These are phyloP conservation scores for Centropyge bicolor DNA, from an alignment of 2,797 vertebrate genomes.

Conservation along the genomic window DNA sequence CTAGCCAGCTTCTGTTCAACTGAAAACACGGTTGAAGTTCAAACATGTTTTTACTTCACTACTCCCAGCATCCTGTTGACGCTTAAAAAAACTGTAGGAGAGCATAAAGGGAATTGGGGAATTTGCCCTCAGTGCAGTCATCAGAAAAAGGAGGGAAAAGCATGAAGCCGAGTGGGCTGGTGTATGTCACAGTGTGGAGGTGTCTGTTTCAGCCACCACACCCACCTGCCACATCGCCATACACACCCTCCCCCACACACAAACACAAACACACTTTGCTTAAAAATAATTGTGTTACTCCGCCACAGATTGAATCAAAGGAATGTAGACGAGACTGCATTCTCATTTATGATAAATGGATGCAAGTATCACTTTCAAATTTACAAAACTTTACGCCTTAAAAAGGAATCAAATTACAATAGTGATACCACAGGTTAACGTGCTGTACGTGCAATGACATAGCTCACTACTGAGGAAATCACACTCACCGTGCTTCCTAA, in stretches of 20 bases:
- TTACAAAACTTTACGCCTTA: neutral
- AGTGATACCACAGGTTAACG: neutral
- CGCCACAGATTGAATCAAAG: constrained; percentile 17
- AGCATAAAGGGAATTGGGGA: constrained; percentile 43
- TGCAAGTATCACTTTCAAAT: constrained; percentile 39
- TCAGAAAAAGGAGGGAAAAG: constrained; percentile 37
- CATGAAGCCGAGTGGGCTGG: constrained; percentile 26
- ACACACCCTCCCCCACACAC: constrained; percentile 38
- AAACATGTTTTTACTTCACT: constrained; percentile 45
- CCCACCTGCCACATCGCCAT: constrained; percentile 68
- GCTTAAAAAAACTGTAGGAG: constrained; percentile 20
- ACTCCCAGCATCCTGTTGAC: constrained; percentile 38
- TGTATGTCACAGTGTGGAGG: constrained; percentile 44
- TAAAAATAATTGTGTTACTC: constrained; percentile 13
- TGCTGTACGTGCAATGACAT: constrained; percentile 22
- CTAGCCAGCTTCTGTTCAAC: constrained; percentile 23
- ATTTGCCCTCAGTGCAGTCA: constrained; percentile 25
- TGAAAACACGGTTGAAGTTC: constrained; percentile 33
- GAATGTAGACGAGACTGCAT: constrained; percentile 35
- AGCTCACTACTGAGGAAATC: constrained; percentile 37
- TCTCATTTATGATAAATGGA: constrained; percentile 12
- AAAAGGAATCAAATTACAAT: constrained; percentile 5
- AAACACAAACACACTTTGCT: constrained; percentile 16
- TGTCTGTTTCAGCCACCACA: constrained; percentile 69
- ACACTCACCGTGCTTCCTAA: constrained; percentile 32